Conservation (phyloP, 1,140 invertebrate genomes). For the Lepidurus apus region DNA sequence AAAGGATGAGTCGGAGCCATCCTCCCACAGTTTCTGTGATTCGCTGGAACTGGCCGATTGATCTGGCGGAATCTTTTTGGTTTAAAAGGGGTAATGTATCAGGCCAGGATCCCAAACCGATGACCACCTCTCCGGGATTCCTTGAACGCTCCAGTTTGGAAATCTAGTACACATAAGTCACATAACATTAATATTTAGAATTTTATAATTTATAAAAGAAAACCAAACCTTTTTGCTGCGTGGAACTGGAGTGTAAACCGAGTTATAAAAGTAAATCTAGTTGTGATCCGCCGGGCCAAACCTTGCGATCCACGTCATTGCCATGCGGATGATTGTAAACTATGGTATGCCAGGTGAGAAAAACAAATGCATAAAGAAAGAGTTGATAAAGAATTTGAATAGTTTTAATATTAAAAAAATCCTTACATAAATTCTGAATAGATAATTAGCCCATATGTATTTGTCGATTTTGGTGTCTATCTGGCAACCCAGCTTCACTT, state of each 20-base stretch:
- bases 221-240: not conserved
- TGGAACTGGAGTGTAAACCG: not conserved
- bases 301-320: conserved; percentile 17
- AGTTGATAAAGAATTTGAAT: not conserved
- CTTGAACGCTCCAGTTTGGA: conserved; percentile 21
- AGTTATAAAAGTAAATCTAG: not conserved
- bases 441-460: not conserved
- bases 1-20: conserved; percentile 81
- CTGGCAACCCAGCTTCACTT: not conserved
- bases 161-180: not conserved
- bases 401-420: not conserved
- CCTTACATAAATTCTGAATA: not conserved
- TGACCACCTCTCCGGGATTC: conserved; percentile 1
- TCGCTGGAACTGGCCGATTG: conserved; percentile 51
- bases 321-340: conserved; percentile 1
- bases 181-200: not conserved
- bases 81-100: conserved; percentile 38
- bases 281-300: not conserved
- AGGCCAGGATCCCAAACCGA: not conserved
- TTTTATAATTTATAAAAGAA: not conserved
- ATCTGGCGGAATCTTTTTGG: conserved; percentile 63
- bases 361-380: not conserved
- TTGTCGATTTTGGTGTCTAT: not conserved
- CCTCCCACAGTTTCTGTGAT: conserved; percentile 64
- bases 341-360: not conserved